Percentiles rank a stretch among this genome's conserved stretches.
Conservation (phyloP, 2,797 vertebrate species). For the Carapus acus region DNA sequence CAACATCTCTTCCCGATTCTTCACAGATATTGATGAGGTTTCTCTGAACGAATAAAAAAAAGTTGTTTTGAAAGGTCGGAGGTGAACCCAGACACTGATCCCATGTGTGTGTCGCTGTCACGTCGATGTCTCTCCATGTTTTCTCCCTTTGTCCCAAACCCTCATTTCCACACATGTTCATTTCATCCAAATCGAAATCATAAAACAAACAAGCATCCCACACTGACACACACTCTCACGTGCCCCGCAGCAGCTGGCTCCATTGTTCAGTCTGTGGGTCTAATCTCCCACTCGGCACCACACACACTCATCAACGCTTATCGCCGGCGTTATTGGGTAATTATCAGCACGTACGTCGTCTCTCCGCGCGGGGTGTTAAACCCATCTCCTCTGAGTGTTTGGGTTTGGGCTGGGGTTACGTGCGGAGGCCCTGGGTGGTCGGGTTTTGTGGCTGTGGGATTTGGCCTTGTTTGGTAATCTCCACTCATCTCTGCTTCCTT, state of each 20-base stretch:
- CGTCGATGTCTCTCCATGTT: constrained; percentile 39
- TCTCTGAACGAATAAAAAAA: too few relatives aligned
- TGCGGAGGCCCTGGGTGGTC: constrained; percentile 60
- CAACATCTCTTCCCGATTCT: too few relatives aligned
- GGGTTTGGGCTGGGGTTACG: constrained; percentile 38
- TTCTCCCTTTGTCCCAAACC: constrained; percentile 56
- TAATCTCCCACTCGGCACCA: constrained; percentile 53
- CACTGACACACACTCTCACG: constrained; percentile 48
- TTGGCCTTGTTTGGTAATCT: constrained; percentile 69
- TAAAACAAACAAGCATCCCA: constrained; percentile 52
- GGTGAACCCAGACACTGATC: constrained; percentile 45
- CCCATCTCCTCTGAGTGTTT: constrained; percentile 24
- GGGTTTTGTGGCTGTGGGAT: constrained; percentile 46
- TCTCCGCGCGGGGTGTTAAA: constrained; percentile 24
- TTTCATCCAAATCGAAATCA: constrained; percentile 63
- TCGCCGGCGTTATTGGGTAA: constrained; percentile 34
- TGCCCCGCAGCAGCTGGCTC: constrained; percentile 54
- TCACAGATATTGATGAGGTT: too few relatives aligned
- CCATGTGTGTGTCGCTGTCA: constrained; percentile 31
- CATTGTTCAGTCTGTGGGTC: constrained; percentile 41
- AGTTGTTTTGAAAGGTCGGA: constrained; percentile 9
- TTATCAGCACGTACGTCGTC: constrained; percentile 21
- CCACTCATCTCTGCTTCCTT: constrained; percentile 54
- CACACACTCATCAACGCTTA: constrained; percentile 54
- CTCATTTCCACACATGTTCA: constrained; percentile 43